phyloP scores from a whole-genome alignment of 1,140 invertebrate genomes.

The Caenorhabditis briggsae region DNA sequence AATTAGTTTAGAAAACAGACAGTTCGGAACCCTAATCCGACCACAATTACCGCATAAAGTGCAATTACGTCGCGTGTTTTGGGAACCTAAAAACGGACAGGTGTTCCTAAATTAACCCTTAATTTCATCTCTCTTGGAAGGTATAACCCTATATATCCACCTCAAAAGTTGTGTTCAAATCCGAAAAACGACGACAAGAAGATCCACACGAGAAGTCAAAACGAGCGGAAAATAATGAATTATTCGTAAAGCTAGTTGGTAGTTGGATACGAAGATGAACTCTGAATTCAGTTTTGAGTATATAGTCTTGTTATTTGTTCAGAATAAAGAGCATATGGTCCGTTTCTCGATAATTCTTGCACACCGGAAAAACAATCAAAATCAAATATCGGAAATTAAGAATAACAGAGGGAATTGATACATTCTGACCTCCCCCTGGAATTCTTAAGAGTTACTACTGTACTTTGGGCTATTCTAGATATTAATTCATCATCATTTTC shows the following conservation, averaged over 20 bases:
- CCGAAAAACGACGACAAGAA: neutral
- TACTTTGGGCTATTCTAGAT: no score
- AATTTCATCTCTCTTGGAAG: neutral
- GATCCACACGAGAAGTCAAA: neutral
- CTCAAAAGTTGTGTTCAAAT: neutral
- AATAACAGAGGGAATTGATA: neutral
- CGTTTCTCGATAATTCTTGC: neutral
- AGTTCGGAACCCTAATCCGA: no score
- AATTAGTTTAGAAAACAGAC: no score
- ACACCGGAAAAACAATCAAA: conserved; percentile 48
- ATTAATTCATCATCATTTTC: no score
- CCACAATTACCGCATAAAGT: neutral
- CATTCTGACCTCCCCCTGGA: no score
- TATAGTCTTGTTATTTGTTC: conserved; percentile 23
- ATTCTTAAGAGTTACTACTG: no score
- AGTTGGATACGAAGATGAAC: neutral
- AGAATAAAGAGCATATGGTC: conserved; percentile 4
- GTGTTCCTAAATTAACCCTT: neutral
- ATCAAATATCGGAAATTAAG: neutral
- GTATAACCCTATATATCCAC: neutral
- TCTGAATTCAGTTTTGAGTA: conserved; percentile 4
- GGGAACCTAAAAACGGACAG: neutral
- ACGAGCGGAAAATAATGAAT: conserved; percentile 49
- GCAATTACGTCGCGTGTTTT: neutral
- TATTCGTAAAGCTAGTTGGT: conserved; percentile 16